Base-by-base conservation (phyloP, 2,888 invertebrate species). In the Hemistola chrysoprasaria region DNA sequence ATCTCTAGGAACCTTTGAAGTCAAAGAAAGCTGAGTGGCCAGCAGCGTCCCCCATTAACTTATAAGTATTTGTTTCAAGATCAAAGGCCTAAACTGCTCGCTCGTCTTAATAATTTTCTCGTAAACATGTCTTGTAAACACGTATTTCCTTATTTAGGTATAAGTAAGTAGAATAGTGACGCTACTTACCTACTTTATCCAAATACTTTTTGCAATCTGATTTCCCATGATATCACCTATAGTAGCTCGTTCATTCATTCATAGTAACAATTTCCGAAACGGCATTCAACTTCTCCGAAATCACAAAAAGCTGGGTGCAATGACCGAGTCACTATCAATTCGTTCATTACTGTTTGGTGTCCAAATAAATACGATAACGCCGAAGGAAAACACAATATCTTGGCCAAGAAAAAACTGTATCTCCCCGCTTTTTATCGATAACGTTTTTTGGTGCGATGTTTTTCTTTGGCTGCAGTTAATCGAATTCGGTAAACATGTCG, bases 291-390 rank as follows among this genome's bases (percentile, higher is more conserved):
- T 42, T 28, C 39, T 26, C 28, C 27, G 38, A 53, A 48, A 36
- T 41, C 40, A 55, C 43, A 58, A 56, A 58, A 55, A 52, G 27
- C 7, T 5, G 34, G 32, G 65, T 53, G 62, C 64, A 56, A 40
- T 49, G 62, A 60, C 64, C 65, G 39, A 20, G 9, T 21, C 40
- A 43, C 51, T 58, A 58, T 58, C 56, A 53, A 41, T 49, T 52
- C 46, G 27, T 46, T 50, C 52, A 59, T 56, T 56, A 59, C 56
- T 38, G 40, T 51, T 50, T 47, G 40, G 33, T 44, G 39, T 50
- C 44, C 71, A 78, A 78, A 82, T 72, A 83, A 78, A 78, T 65
- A 78, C 59, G 82, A 80, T 85, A 83, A 73, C 71, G 62, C 30
- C 57, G 51, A 71, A 78, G 71, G 71, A 78, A 79, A 79, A 72